Evolutionary conservation across 2,113 vertebrate species (phyloP).

Genomic region (Polyodon spathula): DNA sequence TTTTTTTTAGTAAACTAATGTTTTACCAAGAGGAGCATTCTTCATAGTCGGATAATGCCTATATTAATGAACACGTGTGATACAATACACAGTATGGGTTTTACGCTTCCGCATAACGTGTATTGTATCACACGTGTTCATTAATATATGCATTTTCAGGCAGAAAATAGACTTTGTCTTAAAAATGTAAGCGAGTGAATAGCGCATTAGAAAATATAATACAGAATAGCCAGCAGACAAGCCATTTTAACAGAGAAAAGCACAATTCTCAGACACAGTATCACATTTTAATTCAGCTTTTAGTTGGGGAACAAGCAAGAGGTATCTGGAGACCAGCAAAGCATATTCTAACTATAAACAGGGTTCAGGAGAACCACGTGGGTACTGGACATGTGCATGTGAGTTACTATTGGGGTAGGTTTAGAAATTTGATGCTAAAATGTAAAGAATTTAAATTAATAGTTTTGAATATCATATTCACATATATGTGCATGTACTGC

Average conservation of each 20-base stretch:
- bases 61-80: slow-evolving; percentile 39
- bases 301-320: too few relatives aligned
- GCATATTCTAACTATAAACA: too few relatives aligned
- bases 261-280: slow-evolving; percentile 14
- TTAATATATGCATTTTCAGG: too few relatives aligned
- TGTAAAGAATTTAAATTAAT: too few relatives aligned
- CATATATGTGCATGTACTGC: too few relatives aligned
- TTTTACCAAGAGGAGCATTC: slow-evolving; percentile 16
- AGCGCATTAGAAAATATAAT: slow-evolving; percentile 8
- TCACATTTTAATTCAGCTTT: neutral
- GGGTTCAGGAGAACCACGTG: too few relatives aligned
- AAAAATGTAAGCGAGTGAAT: slow-evolving; percentile 23
- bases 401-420: too few relatives aligned
- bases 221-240: slow-evolving; percentile 23
- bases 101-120: slow-evolving; percentile 19
- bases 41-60: slow-evolving; percentile 28
- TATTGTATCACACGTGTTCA: too few relatives aligned
- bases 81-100: slow-evolving; percentile 29
- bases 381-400: too few relatives aligned
- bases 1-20: slow-evolving; percentile 15
- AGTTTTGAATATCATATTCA: too few relatives aligned
- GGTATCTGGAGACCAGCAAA: too few relatives aligned
- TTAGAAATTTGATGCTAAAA: too few relatives aligned
- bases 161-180: slow-evolving; percentile 17
- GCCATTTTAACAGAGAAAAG: slow-evolving; percentile 19